phyloP scores from a whole-genome alignment of 2,888 invertebrate genomes.

The Nysson spinosus region DNA sequence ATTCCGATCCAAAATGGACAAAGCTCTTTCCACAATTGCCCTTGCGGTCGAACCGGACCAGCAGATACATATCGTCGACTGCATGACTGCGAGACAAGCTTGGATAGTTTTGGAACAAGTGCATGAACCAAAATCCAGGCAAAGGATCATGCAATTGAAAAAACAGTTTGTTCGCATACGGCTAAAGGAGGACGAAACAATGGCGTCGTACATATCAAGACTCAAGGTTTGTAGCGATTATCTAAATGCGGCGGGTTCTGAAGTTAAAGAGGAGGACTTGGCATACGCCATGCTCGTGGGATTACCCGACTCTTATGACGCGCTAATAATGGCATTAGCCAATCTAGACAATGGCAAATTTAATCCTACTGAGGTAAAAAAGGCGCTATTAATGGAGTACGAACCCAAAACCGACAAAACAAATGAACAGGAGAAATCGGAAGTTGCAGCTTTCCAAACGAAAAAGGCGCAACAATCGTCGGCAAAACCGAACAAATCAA shows the following conservation, averaged over 20 bases:
- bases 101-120: conserved; percentile 12
- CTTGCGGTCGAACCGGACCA: conserved; percentile 19
- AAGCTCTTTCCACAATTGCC: conserved; percentile 16
- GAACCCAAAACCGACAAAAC: conserved; percentile 6
- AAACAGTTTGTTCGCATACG: conserved; percentile 1
- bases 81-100: conserved; percentile 4
- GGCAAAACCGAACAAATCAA: neutral
- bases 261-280: conserved; percentile 21
- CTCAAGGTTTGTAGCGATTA: conserved; percentile 14
- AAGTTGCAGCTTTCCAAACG: neutral
- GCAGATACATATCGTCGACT: conserved; percentile 27
- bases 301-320: conserved; percentile 21
- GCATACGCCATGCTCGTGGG: conserved; percentile 22
- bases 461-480: neutral
- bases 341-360: conserved; percentile 19
- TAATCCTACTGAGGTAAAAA: conserved; percentile 14
- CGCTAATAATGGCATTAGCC: conserved; percentile 16
- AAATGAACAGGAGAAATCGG: conserved; percentile 1
- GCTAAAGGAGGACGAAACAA: conserved; percentile 20
- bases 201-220: conserved; percentile 14
- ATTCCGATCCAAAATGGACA: neutral
- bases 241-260: conserved; percentile 7
- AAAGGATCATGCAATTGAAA: conserved; percentile 25
- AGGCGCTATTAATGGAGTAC: conserved; percentile 6
- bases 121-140: conserved; percentile 21